Conservation (phyloP, 2,888 invertebrate species). For the Choreutis nemorana region DNA sequence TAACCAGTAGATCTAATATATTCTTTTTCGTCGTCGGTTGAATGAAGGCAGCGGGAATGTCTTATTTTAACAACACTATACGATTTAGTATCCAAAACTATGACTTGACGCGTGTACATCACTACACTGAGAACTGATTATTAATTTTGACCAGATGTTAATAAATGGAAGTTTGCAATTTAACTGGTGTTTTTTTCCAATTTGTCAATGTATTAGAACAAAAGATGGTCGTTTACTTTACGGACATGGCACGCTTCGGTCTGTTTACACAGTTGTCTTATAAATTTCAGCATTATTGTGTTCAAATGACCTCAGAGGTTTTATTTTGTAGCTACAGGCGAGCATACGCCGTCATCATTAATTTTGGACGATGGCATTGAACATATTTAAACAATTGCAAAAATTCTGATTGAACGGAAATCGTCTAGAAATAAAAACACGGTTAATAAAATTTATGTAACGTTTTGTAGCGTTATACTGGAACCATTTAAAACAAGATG, state of each 20-base stretch:
- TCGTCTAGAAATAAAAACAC: too few species aligned
- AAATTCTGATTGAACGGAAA: too few species aligned
- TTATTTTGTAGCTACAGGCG: conserved; percentile 15
- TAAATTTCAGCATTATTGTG: conserved; percentile 27
- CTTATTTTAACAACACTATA: conserved; percentile 46
- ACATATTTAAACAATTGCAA: conserved; percentile 39
- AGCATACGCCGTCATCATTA: conserved; percentile 25
- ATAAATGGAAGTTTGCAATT: conserved; percentile 12
- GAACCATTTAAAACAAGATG: too few species aligned
- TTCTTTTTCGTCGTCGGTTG: conserved; percentile 47
- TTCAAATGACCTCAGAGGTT: conserved; percentile 22
- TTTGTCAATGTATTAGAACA: conserved; percentile 14
- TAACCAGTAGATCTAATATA: too few species aligned
- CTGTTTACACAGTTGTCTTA: conserved; percentile 46
- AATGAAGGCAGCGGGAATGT: conserved; percentile 42
- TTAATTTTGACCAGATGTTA: conserved; percentile 1
- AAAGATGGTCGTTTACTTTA: conserved; percentile 18
- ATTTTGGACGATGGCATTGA: conserved; percentile 37
- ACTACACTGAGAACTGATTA: conserved; percentile 5
- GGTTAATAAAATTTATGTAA: too few species aligned
- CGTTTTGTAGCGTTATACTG: too few species aligned
- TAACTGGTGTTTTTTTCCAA: conserved; percentile 19
- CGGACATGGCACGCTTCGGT: conserved; percentile 38
- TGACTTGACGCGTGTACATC: conserved; percentile 40
- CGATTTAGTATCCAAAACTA: conserved; percentile 34